Conservation (phyloP, 2,113 vertebrate species). For the Puntigrus tetrazona region DNA sequence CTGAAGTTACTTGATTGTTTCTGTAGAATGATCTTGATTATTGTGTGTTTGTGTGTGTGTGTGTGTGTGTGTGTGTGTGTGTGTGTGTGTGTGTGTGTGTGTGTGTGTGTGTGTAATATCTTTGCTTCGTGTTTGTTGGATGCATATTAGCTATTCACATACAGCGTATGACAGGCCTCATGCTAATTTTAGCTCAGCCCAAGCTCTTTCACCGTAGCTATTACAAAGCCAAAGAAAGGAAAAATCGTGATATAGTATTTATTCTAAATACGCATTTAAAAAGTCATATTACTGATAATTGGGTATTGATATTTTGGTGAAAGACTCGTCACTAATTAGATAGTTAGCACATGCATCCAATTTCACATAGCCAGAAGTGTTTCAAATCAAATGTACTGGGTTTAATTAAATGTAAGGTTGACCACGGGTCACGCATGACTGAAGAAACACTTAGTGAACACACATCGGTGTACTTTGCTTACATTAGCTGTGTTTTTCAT, state of each 20-base stretch:
- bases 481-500: neutral
- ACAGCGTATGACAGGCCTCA: neutral
- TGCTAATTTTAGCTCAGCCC: neutral
- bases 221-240: neutral
- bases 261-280: conserved; percentile 17
- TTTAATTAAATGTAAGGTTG: neutral
- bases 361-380: neutral
- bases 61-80: no score
- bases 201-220: neutral
- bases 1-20: neutral
- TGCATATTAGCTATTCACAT: neutral
- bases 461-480: neutral
- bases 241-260: neutral
- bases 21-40: neutral
- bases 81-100: no score
- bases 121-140: conserved; percentile 8
- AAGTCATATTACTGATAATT: no score
- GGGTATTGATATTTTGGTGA: neutral
- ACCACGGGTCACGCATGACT: neutral
- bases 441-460: neutral
- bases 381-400: neutral
- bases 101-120: neutral
- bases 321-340: neutral
- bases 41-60: conserved; percentile 23
- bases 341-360: neutral